phyloP scores from a whole-genome alignment of 2,888 invertebrate species.

The Brachypalpus laphriformis region DNA sequence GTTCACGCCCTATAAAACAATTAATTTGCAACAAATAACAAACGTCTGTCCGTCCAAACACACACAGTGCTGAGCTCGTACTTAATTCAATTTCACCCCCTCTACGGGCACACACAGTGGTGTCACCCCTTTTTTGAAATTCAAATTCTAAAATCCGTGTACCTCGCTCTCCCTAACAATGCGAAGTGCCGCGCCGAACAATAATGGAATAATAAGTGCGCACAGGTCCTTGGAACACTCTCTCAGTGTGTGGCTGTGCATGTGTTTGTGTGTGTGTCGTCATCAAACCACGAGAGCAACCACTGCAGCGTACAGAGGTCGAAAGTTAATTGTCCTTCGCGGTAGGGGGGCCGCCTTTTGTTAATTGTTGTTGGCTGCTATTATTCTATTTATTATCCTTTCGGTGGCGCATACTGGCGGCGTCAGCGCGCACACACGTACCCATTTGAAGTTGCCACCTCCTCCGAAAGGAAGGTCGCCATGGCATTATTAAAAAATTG shows the following conservation, averaged over 20 bases:
- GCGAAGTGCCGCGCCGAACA: constrained; percentile 14
- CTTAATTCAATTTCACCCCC: constrained; percentile 32
- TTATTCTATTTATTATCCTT: constrained; percentile 67
- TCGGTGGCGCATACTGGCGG: constrained; percentile 6
- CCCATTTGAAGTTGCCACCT: constrained; percentile 59
- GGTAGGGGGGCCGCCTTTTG: constrained; percentile 62
- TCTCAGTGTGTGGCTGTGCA: neutral
- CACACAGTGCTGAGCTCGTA: too few species aligned
- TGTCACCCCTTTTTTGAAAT: constrained; percentile 51
- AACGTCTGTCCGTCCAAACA: constrained; percentile 58
- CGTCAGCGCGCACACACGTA: neutral
- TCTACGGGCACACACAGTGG: neutral
- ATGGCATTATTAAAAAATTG: constrained; percentile 44
- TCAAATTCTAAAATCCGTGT: constrained; percentile 12
- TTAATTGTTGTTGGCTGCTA: constrained; percentile 67
- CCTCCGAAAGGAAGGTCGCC: neutral
- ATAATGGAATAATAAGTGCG: constrained; percentile 61
- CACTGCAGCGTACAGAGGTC: constrained; percentile 41
- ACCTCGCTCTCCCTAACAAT: constrained; percentile 43
- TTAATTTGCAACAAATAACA: constrained; percentile 73
- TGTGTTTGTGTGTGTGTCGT: neutral
- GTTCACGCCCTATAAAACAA: constrained; percentile 73
- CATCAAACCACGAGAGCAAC: constrained; percentile 49
- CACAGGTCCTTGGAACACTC: constrained; percentile 25
- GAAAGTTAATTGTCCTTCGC: constrained; percentile 71